phyloP scores from a whole-genome alignment of 2,113 vertebrate species.

The Cololabis saira region DNA sequence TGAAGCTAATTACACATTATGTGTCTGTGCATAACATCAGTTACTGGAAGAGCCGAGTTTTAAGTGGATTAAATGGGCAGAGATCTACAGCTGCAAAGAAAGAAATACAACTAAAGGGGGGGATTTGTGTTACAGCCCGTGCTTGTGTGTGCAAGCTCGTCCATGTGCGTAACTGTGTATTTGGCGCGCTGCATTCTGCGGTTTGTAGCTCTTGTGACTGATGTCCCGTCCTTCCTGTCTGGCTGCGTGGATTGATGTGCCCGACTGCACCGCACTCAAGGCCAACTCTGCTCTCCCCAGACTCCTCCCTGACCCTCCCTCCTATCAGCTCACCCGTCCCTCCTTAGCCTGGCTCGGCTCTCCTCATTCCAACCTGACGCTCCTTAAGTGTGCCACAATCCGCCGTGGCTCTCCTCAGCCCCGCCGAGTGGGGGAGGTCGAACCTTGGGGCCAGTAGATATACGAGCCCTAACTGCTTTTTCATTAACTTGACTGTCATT shows the following conservation, averaged over 20 bases:
- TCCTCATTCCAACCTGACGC: constrained; percentile 13
- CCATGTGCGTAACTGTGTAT: constrained; percentile 19
- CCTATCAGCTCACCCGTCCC: not conserved
- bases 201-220: constrained; percentile 57
- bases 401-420: not conserved
- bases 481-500: constrained; percentile 70
- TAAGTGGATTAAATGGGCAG: constrained; percentile 14
- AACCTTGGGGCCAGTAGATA: constrained; percentile 59
- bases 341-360: constrained; percentile 11
- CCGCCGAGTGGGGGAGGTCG: not conserved
- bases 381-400: not conserved
- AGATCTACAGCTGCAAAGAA: constrained; percentile 22
- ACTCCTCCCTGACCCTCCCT: constrained; percentile 22
- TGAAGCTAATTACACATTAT: constrained; percentile 37
- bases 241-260: constrained; percentile 57
- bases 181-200: constrained; percentile 29
- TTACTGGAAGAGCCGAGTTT: constrained; percentile 29
- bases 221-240: constrained; percentile 56
- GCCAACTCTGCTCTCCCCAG: constrained; percentile 17
- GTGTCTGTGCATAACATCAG: constrained; percentile 30
- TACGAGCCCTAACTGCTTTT: constrained; percentile 63
- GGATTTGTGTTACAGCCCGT: constrained; percentile 7
- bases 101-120: not conserved
- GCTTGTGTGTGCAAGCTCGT: not conserved
- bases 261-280: constrained; percentile 43